Conservation (phyloP, 1,140 invertebrate species). For the Eumaeus atala region DNA sequence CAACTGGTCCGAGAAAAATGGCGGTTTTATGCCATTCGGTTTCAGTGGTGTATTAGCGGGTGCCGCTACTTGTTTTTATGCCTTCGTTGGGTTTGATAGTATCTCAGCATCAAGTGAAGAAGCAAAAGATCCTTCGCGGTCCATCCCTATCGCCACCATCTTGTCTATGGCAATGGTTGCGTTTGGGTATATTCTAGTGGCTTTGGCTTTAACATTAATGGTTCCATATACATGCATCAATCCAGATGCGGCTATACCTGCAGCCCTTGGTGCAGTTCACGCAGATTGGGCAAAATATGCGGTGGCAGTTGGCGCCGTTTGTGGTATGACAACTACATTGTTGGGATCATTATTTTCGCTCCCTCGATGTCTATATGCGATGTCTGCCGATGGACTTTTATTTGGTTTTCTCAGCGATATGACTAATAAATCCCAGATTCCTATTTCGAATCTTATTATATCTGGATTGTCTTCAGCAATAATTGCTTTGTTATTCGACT, state of each 20-base stretch:
- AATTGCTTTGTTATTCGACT: constrained; percentile 90
- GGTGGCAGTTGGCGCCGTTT: constrained; percentile 90
- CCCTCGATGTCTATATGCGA: constrained; percentile 89
- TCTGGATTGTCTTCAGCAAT: constrained; percentile 85
- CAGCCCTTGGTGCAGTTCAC: constrained; percentile 84
- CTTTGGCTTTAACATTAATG: constrained; percentile 87
- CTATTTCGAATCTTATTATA: constrained; percentile 85
- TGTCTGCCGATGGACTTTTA: constrained; percentile 90
- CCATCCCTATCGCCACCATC: constrained; percentile 88
- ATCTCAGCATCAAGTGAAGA: constrained; percentile 92
- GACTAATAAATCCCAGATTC: constrained; percentile 86
- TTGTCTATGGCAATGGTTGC: constrained; percentile 87
- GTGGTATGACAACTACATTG: constrained; percentile 92
- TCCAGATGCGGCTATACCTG: constrained; percentile 87
- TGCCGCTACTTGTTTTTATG: constrained; percentile 92
- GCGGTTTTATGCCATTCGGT: constrained; percentile 89
- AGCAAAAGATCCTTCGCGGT: constrained; percentile 84
- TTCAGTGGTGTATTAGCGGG: constrained; percentile 84
- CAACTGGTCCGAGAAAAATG: constrained; percentile 85
- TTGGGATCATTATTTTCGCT: constrained; percentile 89
- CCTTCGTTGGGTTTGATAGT: constrained; percentile 88
- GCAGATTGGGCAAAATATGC: constrained; percentile 90
- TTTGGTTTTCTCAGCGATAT: constrained; percentile 87
- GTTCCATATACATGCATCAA: constrained; percentile 85
- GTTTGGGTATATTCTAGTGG: constrained; percentile 86